Evolutionary conservation across 2,113 vertebrate genomes (phyloP), one percentile per base, ranked within the genome.

Genomic region (Notothenia coriiceps): DNA sequence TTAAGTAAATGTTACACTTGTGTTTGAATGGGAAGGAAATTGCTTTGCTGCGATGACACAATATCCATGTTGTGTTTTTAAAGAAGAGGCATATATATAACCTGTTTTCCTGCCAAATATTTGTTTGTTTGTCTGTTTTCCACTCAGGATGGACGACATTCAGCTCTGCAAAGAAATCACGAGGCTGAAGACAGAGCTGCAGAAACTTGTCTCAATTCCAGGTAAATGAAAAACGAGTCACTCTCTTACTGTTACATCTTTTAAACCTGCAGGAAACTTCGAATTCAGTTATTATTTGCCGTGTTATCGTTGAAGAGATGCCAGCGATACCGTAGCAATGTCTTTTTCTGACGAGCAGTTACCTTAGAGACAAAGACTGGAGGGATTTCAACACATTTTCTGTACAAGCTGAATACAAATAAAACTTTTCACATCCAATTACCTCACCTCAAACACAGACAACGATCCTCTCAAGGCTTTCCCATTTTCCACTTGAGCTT

Each of bases 121-220:
- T 10, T n/a, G 6, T 55, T 65, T 0, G 11, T 72, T 12, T 50
- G 22, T 79, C 49, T 75, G 40, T 73, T 25, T 56, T 54, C 64
- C 70, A 12, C 44, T 55, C 88, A 98, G 97, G 97, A 97, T 97
- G 96, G 97, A 98, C 12, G 97, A 98, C 88, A 97, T 98, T 77
- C 96, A 98, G 88, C 95, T 98, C 6, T 98, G 97, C 66, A 94
- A 95, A 82, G 97, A 98, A 80, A 97, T 97, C 84, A 96, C 95
- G 8, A 74, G 91, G n/a, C 94, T 97, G 85, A 97, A 97, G 86
- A 93, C 93, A n/a, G 96, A 98, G 77, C 95, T 98, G 62, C 96
- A 97, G 72, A 94, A 92, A 33, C 89, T 96, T 17, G 93, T 97
- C 2, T 92, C 92, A 2, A 70, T 96, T 75, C 94, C 96, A 90